phyloP scores from a whole-genome alignment of 2,888 invertebrate species.

The Oscheius myriophilus region DNA sequence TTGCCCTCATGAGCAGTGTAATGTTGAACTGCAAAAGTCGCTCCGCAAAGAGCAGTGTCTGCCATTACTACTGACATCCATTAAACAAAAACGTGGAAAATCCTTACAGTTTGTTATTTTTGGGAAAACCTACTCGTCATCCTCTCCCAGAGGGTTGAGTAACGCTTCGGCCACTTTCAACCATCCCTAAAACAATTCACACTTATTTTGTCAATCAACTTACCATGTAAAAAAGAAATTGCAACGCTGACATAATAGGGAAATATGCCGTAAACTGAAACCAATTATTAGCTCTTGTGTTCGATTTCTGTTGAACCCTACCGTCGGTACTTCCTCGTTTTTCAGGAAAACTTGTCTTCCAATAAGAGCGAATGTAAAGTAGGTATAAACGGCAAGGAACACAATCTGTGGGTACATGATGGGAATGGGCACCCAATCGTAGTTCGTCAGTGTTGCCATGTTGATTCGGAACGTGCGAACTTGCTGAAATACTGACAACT shows the following conservation, averaged over 20 bases:
- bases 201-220: not conserved
- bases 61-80: too few relatives aligned
- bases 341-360: constrained; percentile 25
- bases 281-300: not conserved
- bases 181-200: not conserved
- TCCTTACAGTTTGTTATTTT: too few relatives aligned
- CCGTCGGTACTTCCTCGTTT: constrained; percentile 28
- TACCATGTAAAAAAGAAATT: constrained; percentile 51
- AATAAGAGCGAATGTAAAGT: constrained; percentile 7
- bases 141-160: constrained; percentile 51
- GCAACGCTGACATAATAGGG: constrained; percentile 48
- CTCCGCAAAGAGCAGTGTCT: too few relatives aligned
- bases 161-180: constrained; percentile 44
- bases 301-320: not conserved
- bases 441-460: constrained; percentile 46
- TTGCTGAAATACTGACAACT: constrained; percentile 14
- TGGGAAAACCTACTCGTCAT: constrained; percentile 39
- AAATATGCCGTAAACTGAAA: constrained; percentile 19
- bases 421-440: constrained; percentile 61
- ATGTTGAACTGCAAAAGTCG: too few relatives aligned
- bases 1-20: too few relatives aligned
- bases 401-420: constrained; percentile 64
- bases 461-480: constrained; percentile 39
- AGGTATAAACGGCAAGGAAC: constrained; percentile 44
- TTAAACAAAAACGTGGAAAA: too few relatives aligned